Base-by-base conservation (phyloP, 1,140 invertebrate species). In the Thalassaphorura encarpata region DNA sequence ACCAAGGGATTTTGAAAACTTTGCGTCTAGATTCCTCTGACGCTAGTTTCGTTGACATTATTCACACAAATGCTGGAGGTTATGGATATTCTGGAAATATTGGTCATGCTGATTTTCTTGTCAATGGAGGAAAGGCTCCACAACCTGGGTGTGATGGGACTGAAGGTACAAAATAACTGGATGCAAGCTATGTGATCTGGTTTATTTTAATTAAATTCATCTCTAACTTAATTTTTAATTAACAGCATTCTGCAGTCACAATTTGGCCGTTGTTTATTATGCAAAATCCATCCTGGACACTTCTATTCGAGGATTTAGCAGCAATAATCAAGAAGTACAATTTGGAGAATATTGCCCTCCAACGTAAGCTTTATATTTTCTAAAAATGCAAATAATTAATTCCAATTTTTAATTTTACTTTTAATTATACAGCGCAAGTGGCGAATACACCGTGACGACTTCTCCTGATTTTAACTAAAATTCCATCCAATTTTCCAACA, bases 31-130 rank as follows among this genome's bases (percentile, higher is more conserved):
- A 74, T 50, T 74, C 74, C n/a, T 70, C 69, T 31, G 82, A 84
- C 67, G 81, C 80, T 0, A 71, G 76, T 26, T 80, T 82, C 46
- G 81, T 83, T 2, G 81, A 83, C 63, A 73, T 81, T 0, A 82
- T 84, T 53, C 82, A 84, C 61, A 82, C 82, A 1, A 81, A 84
- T 61, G 79, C 77, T 2, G 75, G 76, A 3, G 62, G 73, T 0
- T 80, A 79, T 53, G 78, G 78, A 0, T 76, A 77, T 0, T 75
- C 76, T 0, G 70, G 73, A 0, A 61, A 70, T 23, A 79, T 78
- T 0, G 79, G 78, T 2, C 77, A 75, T 0, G 78, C 70, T 2
- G 79, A 81, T 59, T 80, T 80, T 67, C 80, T 77, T 76, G 77
- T 79, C 0, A 81, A 81, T 61, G 72, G 75, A 0, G 79, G 79